Conservation (phyloP, 2,113 vertebrate species). For the Myrmecobius fasciatus region DNA sequence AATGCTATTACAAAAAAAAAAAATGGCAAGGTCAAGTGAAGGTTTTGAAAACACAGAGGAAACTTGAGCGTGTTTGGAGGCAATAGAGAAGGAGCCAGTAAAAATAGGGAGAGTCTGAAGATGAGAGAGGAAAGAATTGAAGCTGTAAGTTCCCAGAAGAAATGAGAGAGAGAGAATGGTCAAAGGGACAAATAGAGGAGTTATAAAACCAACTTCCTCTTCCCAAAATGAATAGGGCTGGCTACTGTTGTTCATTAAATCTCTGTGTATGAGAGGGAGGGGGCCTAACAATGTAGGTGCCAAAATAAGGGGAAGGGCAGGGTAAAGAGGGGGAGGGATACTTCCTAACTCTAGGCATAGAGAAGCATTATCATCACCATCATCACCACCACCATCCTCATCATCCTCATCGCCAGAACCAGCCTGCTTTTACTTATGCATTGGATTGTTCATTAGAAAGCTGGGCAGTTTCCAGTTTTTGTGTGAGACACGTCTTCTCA, state of each 20-base stretch:
- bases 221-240: background rate
- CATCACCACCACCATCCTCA: background rate
- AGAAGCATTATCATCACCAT: fast-evolving
- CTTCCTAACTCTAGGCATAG: conserved; percentile 9
- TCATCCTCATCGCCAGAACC: background rate
- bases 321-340: conserved; percentile 45
- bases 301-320: conserved; percentile 36
- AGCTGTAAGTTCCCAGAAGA: background rate
- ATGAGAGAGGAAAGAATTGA: background rate
- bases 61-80: background rate
- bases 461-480: background rate
- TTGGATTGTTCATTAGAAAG: background rate
- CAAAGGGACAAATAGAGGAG: background rate
- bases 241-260: background rate
- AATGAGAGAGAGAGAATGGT: background rate
- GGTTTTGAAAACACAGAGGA: background rate
- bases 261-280: background rate
- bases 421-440: background rate
- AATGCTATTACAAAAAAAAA: background rate
- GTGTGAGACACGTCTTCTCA: background rate
- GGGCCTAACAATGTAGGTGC: background rate
- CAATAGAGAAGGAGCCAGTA: background rate
- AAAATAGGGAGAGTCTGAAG: background rate
- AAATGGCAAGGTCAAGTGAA: background rate
- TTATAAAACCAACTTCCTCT: background rate